Evolutionary conservation across 2,113 vertebrate species (phyloP).

Genomic region (Rhinolophus sinicus): DNA sequence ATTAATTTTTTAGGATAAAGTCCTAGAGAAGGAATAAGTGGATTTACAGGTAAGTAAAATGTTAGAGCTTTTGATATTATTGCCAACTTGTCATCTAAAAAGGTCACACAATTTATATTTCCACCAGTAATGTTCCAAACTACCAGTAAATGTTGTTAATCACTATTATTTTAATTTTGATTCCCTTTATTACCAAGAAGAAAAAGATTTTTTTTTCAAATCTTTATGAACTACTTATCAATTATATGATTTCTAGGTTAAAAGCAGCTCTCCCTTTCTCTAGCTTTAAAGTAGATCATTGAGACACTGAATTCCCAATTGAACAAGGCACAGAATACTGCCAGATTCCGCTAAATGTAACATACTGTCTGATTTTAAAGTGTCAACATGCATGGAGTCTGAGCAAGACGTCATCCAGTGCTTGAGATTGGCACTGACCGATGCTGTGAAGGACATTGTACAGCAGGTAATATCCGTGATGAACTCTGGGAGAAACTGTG

Average conservation of each 20-base stretch:
- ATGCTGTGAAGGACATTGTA: slow-evolving; percentile 87
- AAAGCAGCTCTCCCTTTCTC: not conserved
- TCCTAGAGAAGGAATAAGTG: not conserved
- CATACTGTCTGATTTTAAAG: slow-evolving; percentile 79
- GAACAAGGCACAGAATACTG: slow-evolving; percentile 31
- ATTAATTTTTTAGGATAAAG: slow-evolving; percentile 32
- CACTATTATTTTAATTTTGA: not conserved
- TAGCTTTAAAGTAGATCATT: slow-evolving; percentile 50
- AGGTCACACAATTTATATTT: not conserved
- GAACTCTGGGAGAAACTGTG: slow-evolving; percentile 84
- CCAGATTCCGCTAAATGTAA: slow-evolving; percentile 70
- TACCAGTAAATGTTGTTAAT: not conserved
- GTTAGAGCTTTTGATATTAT: not conserved
- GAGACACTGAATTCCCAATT: slow-evolving; percentile 37
- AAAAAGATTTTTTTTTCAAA: not conserved
- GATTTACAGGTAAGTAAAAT: not conserved
- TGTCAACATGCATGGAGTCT: slow-evolving; percentile 65
- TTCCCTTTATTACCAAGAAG: not conserved
- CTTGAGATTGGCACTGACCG: slow-evolving; percentile 87
- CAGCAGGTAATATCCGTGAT: slow-evolving; percentile 90
- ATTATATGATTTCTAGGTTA: slow-evolving; percentile 1
- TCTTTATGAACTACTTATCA: not conserved
- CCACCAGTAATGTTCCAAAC: not conserved
- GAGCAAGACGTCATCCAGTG: slow-evolving; percentile 87
- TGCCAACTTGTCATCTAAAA: not conserved